phyloP scores from a whole-genome alignment of 2,888 invertebrate genomes.

The Nomada hirtipes region DNA sequence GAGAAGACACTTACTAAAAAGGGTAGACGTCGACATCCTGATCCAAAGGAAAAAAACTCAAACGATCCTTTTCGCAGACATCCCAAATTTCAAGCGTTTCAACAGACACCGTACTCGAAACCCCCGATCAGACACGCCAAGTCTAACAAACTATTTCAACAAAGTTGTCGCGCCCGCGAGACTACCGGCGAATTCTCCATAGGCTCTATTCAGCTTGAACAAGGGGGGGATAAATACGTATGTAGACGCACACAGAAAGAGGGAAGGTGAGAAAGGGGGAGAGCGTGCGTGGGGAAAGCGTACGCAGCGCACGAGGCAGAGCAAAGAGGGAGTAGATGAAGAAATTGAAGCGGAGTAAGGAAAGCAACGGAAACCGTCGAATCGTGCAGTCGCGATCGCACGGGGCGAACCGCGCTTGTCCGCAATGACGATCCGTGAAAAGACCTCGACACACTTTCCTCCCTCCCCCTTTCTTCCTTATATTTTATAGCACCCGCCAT shows the following conservation, averaged over 20 bases:
- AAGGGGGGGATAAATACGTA: constrained; percentile 6
- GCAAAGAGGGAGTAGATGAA: constrained; percentile 16
- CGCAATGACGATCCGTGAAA: constrained; percentile 83
- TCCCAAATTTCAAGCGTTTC: constrained; percentile 68
- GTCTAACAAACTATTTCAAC: constrained; percentile 56
- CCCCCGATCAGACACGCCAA: constrained; percentile 44
- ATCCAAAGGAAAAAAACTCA: constrained; percentile 42
- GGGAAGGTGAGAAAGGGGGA: constrained; percentile 4
- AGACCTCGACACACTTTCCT: constrained; percentile 84
- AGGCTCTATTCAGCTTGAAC: constrained; percentile 45
- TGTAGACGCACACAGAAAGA: constrained; percentile 4
- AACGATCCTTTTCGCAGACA: constrained; percentile 61
- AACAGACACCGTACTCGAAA: constrained; percentile 48
- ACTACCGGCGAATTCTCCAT: constrained; percentile 62
- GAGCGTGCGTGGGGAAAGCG: constrained; percentile 10
- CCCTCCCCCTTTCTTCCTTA: constrained; percentile 70
- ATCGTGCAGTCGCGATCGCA: constrained; percentile 64
- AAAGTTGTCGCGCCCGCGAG: constrained; percentile 51
- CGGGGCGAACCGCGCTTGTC: constrained; percentile 70
- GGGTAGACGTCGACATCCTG: constrained; percentile 71
- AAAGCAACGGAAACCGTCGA: constrained; percentile 35
- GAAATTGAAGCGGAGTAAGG: constrained; percentile 34
- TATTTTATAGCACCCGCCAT: constrained; percentile 77
- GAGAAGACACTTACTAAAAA: constrained; percentile 71
- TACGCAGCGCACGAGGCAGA: background rate